Percentiles rank a stretch among this genome's conserved stretches.
phyloP scores from a whole-genome alignment of 1,140 invertebrate genomes.

The Carposina sasakii region DNA sequence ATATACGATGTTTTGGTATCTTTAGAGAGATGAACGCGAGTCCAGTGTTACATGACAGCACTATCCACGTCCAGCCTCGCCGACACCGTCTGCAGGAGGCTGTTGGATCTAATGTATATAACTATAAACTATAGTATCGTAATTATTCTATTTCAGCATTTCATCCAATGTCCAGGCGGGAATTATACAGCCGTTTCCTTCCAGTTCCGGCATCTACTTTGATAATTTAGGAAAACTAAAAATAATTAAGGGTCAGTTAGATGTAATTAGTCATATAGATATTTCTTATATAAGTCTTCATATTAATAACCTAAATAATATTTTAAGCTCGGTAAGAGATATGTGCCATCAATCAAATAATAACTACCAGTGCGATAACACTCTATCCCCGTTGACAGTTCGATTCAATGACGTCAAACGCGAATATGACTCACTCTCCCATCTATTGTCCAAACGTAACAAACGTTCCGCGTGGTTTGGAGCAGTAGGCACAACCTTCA shows the following conservation, averaged over 20 bases:
- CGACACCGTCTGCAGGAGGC: no score
- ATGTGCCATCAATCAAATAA: slow-evolving; percentile 17
- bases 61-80: no score
- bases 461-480: slow-evolving; percentile 22
- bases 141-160: slow-evolving; percentile 16
- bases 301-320: slow-evolving; percentile 15
- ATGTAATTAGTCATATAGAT: slow-evolving; percentile 16
- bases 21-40: no score
- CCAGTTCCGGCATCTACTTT: slow-evolving; percentile 25
- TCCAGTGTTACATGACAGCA: no score
- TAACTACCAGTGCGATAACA: slow-evolving; percentile 15
- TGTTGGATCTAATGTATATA: no score
- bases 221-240: slow-evolving; percentile 24
- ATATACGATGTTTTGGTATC: no score
- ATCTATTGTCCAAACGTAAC: slow-evolving; percentile 11
- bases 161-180: slow-evolving; percentile 15
- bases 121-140: slow-evolving; percentile 19
- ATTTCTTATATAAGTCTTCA: slow-evolving; percentile 20
- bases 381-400: slow-evolving; percentile 15
- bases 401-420: slow-evolving; percentile 21
- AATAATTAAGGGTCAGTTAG: slow-evolving; percentile 16
- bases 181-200: slow-evolving; percentile 16
- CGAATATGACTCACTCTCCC: slow-evolving; percentile 19
- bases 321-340: slow-evolving; percentile 10
- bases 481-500: slow-evolving; percentile 17